These are phyloP conservation scores for Dynastes tityus DNA, from an alignment of 2,888 invertebrate species.

Conservation along the genomic window DNA sequence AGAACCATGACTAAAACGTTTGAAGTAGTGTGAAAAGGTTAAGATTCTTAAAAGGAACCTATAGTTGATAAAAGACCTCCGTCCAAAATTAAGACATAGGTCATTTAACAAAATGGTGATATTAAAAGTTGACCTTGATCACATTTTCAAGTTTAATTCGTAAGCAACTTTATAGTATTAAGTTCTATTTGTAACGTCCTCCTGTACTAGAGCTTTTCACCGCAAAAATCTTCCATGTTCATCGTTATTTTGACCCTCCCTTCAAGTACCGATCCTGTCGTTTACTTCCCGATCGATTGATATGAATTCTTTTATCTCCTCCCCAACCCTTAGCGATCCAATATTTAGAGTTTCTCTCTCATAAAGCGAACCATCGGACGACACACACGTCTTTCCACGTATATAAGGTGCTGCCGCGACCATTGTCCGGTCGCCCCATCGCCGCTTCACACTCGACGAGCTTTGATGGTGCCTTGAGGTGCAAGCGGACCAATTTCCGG, in stretches of 20 bases:
- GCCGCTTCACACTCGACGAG: slow-evolving; percentile 27
- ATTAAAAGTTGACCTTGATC: too few relatives aligned
- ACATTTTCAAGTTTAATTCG: too few relatives aligned
- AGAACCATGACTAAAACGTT: too few relatives aligned
- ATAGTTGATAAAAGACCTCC: too few relatives aligned
- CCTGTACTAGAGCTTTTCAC: too few relatives aligned
- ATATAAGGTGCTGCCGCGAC: background rate
- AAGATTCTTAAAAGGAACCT: too few relatives aligned
- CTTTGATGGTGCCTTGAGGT: slow-evolving; percentile 20
- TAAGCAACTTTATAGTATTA: too few relatives aligned
- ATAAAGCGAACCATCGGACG: background rate
- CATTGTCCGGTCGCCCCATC: slow-evolving; percentile 14
- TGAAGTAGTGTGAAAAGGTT: too few relatives aligned
- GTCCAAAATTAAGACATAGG: too few relatives aligned
- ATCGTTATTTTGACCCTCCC: background rate
- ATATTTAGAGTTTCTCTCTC: slow-evolving; percentile 12
- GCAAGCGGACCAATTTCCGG: slow-evolving; percentile 37
- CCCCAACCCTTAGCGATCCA: background rate
- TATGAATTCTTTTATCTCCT: slow-evolving; percentile 27
- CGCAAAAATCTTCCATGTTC: too few relatives aligned
- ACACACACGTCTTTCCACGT: slow-evolving; percentile 12
- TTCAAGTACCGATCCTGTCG: background rate
- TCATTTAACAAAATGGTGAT: too few relatives aligned
- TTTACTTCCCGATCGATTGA: slow-evolving; percentile 9
- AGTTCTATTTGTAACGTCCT: too few relatives aligned